A percentile compares a stretch with the other conserved stretches of the same genome.
phyloP scores from a whole-genome alignment of 2,888 invertebrate genomes.

The Thereva unica region DNA sequence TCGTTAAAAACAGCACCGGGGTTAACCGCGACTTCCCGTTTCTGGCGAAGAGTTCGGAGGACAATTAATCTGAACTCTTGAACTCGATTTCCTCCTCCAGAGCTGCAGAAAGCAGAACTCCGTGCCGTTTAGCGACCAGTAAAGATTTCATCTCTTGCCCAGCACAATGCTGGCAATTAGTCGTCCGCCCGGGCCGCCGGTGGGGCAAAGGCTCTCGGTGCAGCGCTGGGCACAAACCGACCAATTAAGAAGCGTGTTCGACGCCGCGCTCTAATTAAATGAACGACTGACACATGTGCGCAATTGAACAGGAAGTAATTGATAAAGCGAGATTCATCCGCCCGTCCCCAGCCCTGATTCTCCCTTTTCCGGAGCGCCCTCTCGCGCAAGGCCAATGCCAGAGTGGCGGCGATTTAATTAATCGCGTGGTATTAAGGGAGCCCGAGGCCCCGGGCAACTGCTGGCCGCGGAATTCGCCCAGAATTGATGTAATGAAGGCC shows the following conservation, averaged over 20 bases:
- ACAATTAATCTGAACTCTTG: constrained; percentile 41
- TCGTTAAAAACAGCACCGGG: constrained; percentile 23
- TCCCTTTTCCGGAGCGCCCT: neutral
- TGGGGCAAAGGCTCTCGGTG: constrained; percentile 7
- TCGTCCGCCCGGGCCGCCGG: constrained; percentile 19
- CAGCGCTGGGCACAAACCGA: constrained; percentile 6
- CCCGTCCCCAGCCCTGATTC: neutral
- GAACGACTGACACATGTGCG: constrained; percentile 34
- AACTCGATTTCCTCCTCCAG: constrained; percentile 36
- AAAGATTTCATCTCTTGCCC: constrained; percentile 21
- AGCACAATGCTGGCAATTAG: constrained; percentile 17
- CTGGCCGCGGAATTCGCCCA: constrained; percentile 21
- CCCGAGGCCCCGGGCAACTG: neutral
- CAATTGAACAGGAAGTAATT: constrained; percentile 37
- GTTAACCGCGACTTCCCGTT: constrained; percentile 31
- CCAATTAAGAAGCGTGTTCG: constrained; percentile 37
- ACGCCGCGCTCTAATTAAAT: constrained; percentile 36
- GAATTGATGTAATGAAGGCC: constrained; percentile 24
- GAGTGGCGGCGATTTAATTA: constrained; percentile 33
- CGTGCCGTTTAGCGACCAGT: neutral
- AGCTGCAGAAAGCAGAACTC: neutral
- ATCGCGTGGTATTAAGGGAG: neutral
- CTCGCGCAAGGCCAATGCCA: too few relatives aligned
- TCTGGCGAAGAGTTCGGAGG: constrained; percentile 22
- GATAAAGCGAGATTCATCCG: constrained; percentile 16